Conservation (phyloP, 2,888 invertebrate genomes). For the Herminia tarsipennalis region DNA sequence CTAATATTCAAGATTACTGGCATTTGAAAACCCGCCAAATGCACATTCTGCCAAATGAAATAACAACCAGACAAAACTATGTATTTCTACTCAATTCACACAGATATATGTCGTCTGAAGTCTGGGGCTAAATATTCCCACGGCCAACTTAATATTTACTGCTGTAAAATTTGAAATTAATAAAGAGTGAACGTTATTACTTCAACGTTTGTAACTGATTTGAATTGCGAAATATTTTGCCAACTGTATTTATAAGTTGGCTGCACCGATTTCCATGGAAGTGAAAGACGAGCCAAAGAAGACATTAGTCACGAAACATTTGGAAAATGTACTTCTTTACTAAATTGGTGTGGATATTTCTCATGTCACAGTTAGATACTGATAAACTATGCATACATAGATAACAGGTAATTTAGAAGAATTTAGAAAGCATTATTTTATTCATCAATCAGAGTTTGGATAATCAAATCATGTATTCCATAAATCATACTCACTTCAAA, state of each 20-base stretch:
- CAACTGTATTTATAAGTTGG: slow-evolving; percentile 18
- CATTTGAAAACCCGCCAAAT: slow-evolving; percentile 77
- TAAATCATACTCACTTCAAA: slow-evolving; percentile 20
- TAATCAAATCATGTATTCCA: slow-evolving; percentile 39
- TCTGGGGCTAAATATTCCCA: slow-evolving; percentile 47
- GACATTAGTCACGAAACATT: slow-evolving; percentile 46
- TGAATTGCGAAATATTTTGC: slow-evolving; percentile 15
- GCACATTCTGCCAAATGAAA: slow-evolving; percentile 76
- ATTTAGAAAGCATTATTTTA: too few relatives aligned
- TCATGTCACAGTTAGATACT: too few relatives aligned
- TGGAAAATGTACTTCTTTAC: neutral
- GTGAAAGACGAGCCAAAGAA: slow-evolving; percentile 47
- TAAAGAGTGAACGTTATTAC: slow-evolving; percentile 2
- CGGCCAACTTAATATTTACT: slow-evolving; percentile 21
- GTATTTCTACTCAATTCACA: slow-evolving; percentile 46
- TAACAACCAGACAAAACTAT: slow-evolving; percentile 71
- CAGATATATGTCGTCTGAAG: slow-evolving; percentile 43
- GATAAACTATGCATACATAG: too few relatives aligned
- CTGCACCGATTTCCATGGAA: slow-evolving; percentile 30
- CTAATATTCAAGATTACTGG: slow-evolving; percentile 55
- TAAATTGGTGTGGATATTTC: too few relatives aligned
- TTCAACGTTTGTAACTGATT: slow-evolving; percentile 17
- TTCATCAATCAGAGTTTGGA: slow-evolving; percentile 5
- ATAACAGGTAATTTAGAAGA: too few relatives aligned
- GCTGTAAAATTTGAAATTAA: neutral